Evolutionary conservation across 2,113 vertebrate species (phyloP), one percentile per base, ranked within the genome.

Genomic region (Sinocyclocheilus anshuiensis): DNA sequence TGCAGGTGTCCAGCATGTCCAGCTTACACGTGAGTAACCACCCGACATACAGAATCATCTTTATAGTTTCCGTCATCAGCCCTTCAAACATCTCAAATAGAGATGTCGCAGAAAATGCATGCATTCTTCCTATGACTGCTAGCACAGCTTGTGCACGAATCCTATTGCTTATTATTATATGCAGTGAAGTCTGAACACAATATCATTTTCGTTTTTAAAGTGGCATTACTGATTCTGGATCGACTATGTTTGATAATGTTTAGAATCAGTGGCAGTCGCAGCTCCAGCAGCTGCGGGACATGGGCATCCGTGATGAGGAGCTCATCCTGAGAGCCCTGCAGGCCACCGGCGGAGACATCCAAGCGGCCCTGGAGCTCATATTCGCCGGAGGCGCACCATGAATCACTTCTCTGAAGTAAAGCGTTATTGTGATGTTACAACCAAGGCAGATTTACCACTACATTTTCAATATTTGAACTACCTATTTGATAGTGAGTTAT

Each of bases 301-400:
- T 97, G 96, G 96, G 96, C 12, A 97, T 97, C 84, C 96, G 95
- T 0, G 96, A 97, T 0, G 96, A 96, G 0, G 96, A 96, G 55
- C 93, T 97, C 57, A 97, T 96, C 87, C 94, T 97, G 36, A 91
- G 96, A 15, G 96, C 96, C 20, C 92, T 97, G 82, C 96, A 97
- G 88, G 96, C 96, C 87, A 97, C 96, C 0, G 95, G 96, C 0
- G 96, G 96, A 8, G 96, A 97, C 90, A 97, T 97, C 83, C 96
- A 97, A 88, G 96, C 96, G 1, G 96, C 96, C 20, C 89, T 97
- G 92, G 96, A 97, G 91, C 96, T 97, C 88, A 97, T 97, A 90
- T 97, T 97, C 86, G 96, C 96, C 0, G 96, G 96, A 36, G 96
- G 96, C 1, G 96, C 96, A 67, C 95, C 94, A 1, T 97, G 86